Evolutionary conservation across 2,888 invertebrate species (phyloP), one percentile per base, ranked within the genome.

Genomic region (Anaspis maculata): DNA sequence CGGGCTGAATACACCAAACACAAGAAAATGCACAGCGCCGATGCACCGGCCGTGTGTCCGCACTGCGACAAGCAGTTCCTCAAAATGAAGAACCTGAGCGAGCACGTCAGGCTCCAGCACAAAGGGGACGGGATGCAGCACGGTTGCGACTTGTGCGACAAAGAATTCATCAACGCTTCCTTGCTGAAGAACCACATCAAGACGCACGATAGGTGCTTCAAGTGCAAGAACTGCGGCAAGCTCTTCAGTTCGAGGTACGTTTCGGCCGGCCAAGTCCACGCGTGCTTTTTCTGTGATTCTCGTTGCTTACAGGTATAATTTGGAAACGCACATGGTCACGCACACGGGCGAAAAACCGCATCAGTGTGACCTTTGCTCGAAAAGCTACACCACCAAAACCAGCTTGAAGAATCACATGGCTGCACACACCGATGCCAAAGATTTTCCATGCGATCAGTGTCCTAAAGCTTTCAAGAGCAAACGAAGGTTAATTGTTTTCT

Each of bases 41-140:
- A 44, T 32, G 51, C 52, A 32, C 46, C 47, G 3, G 38, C 37
- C 1, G 39, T 37, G n/a, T 57, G 57, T 37, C 32, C 51, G 19
- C 44, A 44, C 42, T 57, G 57, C 32, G 44, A 49, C 10, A 57
- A 54, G 36, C 38, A 33, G 11, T 56, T 56, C 30, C 51, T 54
- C 23, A 56, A 54, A 37, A 34, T 40, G 9, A 57, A 56, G 42
- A 57, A 57, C 38, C 31, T 57, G 12, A 49, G 48, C 12, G 57
- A 57, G 41, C 57, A 57, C 35, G 44, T 56, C 12, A 40, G 57
- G 26, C 42, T 57, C 1, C 72, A 73, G 49, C 44, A 72, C 15
- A 72, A 71, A 27, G 68, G 67, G 15, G 71, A 73, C 25, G 71
- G 69, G 33, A 65, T 67, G 1, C 68, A 68, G 21, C 70, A 67